Percentiles rank a stretch among this genome's conserved stretches.
Conservation (phyloP, 2,113 vertebrate genomes). For the Muntiacus muntjak region DNA sequence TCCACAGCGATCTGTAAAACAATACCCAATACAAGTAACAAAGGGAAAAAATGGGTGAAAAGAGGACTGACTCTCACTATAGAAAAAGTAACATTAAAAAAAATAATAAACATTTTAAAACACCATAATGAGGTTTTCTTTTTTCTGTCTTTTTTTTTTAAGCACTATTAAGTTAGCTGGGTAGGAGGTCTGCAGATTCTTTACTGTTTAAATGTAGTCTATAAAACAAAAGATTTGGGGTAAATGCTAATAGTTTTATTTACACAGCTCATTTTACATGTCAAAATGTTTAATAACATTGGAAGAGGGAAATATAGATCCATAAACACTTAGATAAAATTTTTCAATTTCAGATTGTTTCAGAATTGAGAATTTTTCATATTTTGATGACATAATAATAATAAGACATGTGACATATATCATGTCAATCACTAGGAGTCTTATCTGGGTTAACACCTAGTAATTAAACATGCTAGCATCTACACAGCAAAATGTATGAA, state of each 20-base stretch:
- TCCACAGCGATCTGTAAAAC: not conserved
- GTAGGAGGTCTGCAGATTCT: not conserved
- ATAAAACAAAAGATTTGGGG: not conserved
- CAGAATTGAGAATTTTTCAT: not conserved
- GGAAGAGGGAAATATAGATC: not conserved
- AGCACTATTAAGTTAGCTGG: not conserved
- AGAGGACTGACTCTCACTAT: not conserved
- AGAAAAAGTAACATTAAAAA: not conserved
- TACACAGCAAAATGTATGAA: not conserved
- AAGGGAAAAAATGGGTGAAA: not conserved
- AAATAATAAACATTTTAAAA: not conserved
- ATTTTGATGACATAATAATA: not conserved
- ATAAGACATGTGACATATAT: not conserved
- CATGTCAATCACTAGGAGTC: not conserved
- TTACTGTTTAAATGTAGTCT: not conserved
- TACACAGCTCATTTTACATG: not conserved
- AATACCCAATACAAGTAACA: not conserved
- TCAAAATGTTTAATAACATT: not conserved
- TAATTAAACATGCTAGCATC: not conserved
- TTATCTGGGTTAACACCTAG: not conserved
- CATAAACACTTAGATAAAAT: not conserved
- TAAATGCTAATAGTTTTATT: not conserved
- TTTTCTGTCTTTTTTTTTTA: not conserved
- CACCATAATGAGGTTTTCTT: not conserved
- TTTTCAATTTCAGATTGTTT: not conserved